These are phyloP conservation scores for Siniperca obscura DNA, from an alignment of 2,797 vertebrate species.

Conservation along the genomic window DNA sequence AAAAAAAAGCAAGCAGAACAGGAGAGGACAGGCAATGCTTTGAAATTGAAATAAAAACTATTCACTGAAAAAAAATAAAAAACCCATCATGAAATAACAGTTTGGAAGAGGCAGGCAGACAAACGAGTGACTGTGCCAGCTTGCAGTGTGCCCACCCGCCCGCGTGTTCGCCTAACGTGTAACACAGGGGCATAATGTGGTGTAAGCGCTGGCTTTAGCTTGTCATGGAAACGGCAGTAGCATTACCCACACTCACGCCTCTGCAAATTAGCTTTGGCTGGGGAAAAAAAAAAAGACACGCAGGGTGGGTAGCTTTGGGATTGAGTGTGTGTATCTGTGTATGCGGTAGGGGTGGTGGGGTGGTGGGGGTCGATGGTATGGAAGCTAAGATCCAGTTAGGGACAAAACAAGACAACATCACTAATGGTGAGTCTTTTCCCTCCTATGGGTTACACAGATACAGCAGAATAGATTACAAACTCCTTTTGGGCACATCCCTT, in stretches of 20 bases:
- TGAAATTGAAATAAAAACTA: constrained; percentile 70
- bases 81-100: constrained; percentile 49
- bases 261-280: constrained; percentile 82
- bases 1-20: constrained; percentile 18
- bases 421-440: neutral
- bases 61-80: constrained; percentile 39
- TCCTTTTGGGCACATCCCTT: constrained; percentile 1
- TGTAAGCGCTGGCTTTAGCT: constrained; percentile 81
- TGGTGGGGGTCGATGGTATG: constrained; percentile 7
- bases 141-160: constrained; percentile 60
- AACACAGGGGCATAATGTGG: constrained; percentile 73
- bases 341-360: constrained; percentile 11
- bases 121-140: constrained; percentile 65
- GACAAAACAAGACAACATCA: constrained; percentile 24
- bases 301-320: constrained; percentile 43
- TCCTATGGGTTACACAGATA: neutral
- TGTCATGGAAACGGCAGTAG: constrained; percentile 75
- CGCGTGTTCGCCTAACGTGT: constrained; percentile 66
- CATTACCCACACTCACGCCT: constrained; percentile 82
- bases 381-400: constrained; percentile 33
- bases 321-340: constrained; percentile 13
- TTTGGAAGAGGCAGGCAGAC: constrained; percentile 69
- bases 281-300: neutral
- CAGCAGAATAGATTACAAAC: constrained; percentile 19
- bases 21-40: constrained; percentile 49